These are phyloP conservation scores for Notamacropus eugenii DNA, from an alignment of 2,797 vertebrate species.

Conservation along the genomic window DNA sequence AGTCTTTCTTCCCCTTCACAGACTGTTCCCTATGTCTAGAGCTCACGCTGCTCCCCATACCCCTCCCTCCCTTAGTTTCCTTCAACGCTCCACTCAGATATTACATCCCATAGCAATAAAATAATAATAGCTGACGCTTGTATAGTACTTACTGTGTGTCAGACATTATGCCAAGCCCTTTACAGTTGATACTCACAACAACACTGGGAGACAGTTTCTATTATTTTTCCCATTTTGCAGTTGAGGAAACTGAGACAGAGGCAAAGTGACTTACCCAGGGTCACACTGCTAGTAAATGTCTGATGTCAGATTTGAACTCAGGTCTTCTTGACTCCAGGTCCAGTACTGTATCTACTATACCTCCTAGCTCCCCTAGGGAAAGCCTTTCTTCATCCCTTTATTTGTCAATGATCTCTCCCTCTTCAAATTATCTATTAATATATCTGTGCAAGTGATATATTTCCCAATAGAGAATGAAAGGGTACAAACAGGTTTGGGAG, in stretches of 20 bases:
- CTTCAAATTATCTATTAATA: background rate
- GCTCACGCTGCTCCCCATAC: background rate
- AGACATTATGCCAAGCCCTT: background rate
- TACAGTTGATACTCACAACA: background rate
- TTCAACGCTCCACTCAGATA: background rate
- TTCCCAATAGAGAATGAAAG: background rate
- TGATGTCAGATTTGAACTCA: background rate
- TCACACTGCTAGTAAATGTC: background rate
- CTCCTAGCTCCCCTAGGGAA: background rate
- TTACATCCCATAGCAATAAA: background rate
- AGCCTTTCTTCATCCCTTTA: background rate
- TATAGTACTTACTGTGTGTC: background rate
- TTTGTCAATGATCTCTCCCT: background rate
- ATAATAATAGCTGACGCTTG: background rate
- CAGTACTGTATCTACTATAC: background rate
- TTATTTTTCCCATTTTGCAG: background rate
- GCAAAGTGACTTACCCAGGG: background rate
- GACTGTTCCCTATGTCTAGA: background rate
- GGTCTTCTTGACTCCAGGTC: background rate
- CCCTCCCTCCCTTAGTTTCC: background rate
- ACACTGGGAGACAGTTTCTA: background rate
- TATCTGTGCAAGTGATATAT: background rate
- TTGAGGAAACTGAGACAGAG: background rate
- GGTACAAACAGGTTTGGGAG: background rate
- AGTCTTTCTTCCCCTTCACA: background rate